phyloP scores from a whole-genome alignment of 1,140 invertebrate species.

The Drosophila paulistorum region DNA sequence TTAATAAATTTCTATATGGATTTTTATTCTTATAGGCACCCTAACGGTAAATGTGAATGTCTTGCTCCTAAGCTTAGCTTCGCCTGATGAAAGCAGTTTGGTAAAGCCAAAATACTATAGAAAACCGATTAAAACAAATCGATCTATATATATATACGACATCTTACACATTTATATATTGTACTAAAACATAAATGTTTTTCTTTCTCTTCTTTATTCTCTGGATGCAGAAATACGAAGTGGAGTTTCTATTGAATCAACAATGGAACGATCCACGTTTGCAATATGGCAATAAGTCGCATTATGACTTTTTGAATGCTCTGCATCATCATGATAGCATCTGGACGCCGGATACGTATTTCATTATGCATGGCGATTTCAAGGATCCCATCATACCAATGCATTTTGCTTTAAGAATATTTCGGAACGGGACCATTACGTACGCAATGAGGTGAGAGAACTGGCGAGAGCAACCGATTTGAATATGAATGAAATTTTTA shows the following conservation, averaged over 20 bases:
- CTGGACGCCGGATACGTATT: constrained; percentile 96
- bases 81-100: constrained; percentile 97
- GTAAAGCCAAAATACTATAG: constrained; percentile 86
- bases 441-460: constrained; percentile 92
- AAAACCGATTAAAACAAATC: constrained; percentile 7
- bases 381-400: constrained; percentile 95
- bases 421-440: constrained; percentile 95
- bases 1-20: background rate
- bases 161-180: background rate
- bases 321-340: constrained; percentile 95
- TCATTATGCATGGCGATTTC: constrained; percentile 97
- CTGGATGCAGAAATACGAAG: constrained; percentile 93
- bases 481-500: constrained; percentile 69
- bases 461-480: constrained; percentile 35
- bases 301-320: constrained; percentile 93
- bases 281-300: constrained; percentile 92
- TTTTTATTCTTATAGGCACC: constrained; percentile 87
- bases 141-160: background rate
- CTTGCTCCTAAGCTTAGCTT: constrained; percentile 94
- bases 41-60: constrained; percentile 96
- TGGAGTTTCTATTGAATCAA: constrained; percentile 95
- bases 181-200: background rate
- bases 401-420: constrained; percentile 95
- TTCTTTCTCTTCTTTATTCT: background rate
- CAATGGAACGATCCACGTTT: constrained; percentile 95